Base-by-base conservation (phyloP, 2,113 vertebrate genomes). In the Thermophis baileyi region DNA sequence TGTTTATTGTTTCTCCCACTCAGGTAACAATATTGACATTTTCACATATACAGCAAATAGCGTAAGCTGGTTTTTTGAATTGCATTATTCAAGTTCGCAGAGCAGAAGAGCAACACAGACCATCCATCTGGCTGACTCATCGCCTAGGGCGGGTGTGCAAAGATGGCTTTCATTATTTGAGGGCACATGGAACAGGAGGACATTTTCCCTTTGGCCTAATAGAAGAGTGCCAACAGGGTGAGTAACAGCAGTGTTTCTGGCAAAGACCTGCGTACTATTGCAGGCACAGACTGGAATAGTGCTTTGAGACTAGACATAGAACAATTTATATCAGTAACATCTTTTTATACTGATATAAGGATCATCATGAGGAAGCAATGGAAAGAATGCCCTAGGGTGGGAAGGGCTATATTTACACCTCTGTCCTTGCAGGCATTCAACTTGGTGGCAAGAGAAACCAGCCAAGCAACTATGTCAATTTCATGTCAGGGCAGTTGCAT, bases 141-240 rank as follows among this genome's bases (percentile, higher is more conserved):
- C 44, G 93, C 96, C 94, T 24, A n/a, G 47, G 81, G 92, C 96
- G 96, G 96, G 86, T 94, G 94, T 91, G 94, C 92, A 94, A 95
- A 89, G 93, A 40, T 88, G 94, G 96, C 93, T 92, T 94, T 92
- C 85, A n/a, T 81, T 0, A 0, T 91, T 74, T 47, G 53, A 93
- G 88, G 96, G 87, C 91, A 44, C 90, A 89, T 11, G 88, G 91
- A 94, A 49, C 7, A 90, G 92, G 91, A 94, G 46, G n/a, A 0
- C 0, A 0, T 94, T 93, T 94, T 87, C 92, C 95, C 89, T 50
- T 0, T 54, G 81, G 93, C 94, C 25, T 0, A 3, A 69, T 87
- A n/a, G 18, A 93, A 63, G 0, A 0, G 88, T 93, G 91, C 94
- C 95, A 95, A 88, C 91, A 93, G 85, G 88, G 85, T 87, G 89